Conservation (phyloP, 2,888 invertebrate species). For the Eupeodes latifasciatus region DNA sequence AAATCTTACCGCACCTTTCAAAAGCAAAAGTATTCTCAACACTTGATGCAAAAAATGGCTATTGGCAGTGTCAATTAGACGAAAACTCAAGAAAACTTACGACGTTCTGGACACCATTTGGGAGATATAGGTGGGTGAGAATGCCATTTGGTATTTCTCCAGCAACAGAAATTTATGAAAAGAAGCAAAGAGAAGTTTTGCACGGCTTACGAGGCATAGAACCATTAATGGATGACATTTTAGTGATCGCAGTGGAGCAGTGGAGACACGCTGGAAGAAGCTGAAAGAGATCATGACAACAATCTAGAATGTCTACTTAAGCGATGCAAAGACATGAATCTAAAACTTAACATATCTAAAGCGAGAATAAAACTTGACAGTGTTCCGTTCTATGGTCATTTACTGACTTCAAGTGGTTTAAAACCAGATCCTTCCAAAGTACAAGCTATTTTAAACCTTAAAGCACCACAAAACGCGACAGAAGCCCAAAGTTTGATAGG, state of each 20-base stretch:
- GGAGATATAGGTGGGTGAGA: slow-evolving; percentile 31
- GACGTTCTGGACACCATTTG: too few relatives aligned
- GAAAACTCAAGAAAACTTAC: too few relatives aligned
- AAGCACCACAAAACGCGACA: slow-evolving; percentile 6
- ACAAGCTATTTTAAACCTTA: slow-evolving; percentile 19
- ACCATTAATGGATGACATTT: slow-evolving; percentile 23
- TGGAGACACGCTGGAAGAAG: slow-evolving; percentile 8
- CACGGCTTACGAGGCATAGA: slow-evolving; percentile 2
- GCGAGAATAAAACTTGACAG: not conserved
- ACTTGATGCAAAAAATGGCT: too few relatives aligned
- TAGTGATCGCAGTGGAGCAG: slow-evolving; percentile 16
- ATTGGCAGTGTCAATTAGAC: too few relatives aligned
- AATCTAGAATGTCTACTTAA: slow-evolving; percentile 16
- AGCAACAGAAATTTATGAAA: not conserved
- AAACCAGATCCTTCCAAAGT: slow-evolving; percentile 17
- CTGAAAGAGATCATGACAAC: slow-evolving; percentile 20
- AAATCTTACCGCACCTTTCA: too few relatives aligned
- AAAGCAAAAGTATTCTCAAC: too few relatives aligned
- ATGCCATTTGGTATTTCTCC: slow-evolving; percentile 33
- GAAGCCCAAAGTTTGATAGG: slow-evolving; percentile 33
- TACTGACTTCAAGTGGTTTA: slow-evolving; percentile 16
- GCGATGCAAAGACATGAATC: not conserved
- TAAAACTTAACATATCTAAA: slow-evolving; percentile 1
- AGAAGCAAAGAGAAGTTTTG: too few relatives aligned
- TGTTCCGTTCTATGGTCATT: slow-evolving; percentile 18